phyloP scores from a whole-genome alignment of 2,797 vertebrate genomes.

The Odontamblyopus lacepedii region DNA sequence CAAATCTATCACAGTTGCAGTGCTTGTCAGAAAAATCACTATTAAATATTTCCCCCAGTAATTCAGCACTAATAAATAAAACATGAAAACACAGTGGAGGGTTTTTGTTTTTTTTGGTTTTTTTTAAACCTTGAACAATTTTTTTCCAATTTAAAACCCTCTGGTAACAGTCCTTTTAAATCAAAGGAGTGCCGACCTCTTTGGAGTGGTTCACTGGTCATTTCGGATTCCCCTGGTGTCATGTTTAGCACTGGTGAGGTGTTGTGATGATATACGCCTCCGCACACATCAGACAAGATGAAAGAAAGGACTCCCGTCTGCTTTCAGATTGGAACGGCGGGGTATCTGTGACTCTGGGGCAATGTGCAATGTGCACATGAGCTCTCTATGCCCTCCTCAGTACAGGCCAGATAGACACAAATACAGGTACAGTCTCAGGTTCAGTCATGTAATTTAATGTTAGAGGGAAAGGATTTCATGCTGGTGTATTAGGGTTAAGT shows the following conservation, averaged over 20 bases:
- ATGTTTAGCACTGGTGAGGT: conserved; percentile 50
- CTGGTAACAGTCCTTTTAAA: conserved; percentile 13
- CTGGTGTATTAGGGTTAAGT: background rate
- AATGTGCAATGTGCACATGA: background rate
- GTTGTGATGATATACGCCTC: conserved; percentile 54
- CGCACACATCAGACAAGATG: conserved; percentile 68
- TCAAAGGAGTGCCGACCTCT: conserved; percentile 29
- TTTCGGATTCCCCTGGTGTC: conserved; percentile 43
- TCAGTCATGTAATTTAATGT: background rate
- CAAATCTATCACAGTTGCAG: too few species aligned
- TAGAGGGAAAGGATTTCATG: background rate
- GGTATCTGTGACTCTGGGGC: conserved; percentile 22
- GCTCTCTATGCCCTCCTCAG: conserved; percentile 1
- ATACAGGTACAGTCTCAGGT: background rate
- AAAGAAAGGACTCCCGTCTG: conserved; percentile 53
- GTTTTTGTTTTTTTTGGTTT: background rate
- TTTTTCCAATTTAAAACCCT: background rate
- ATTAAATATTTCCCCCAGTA: too few species aligned
- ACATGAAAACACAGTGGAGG: background rate
- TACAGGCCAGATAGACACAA: background rate
- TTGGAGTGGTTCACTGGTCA: conserved; percentile 33
- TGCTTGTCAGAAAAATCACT: too few species aligned
- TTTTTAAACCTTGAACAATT: background rate
- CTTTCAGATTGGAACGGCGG: conserved; percentile 38
- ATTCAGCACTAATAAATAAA: too few species aligned